These are phyloP conservation scores for Dendroctonus valens DNA, from an alignment of 1,140 invertebrate genomes.

Conservation along the genomic window DNA sequence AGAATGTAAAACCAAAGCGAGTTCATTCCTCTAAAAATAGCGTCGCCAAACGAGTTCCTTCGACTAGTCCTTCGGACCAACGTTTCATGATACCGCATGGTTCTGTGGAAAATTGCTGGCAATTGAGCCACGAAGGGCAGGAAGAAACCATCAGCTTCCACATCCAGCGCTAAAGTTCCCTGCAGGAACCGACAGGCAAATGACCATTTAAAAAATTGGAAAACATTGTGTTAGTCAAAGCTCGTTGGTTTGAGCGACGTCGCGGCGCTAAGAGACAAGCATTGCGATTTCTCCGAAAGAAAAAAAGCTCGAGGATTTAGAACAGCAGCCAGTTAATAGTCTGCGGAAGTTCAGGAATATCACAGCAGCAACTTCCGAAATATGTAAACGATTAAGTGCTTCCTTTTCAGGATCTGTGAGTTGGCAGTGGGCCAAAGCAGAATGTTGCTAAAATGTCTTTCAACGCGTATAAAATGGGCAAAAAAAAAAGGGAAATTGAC, in stretches of 20 bases:
- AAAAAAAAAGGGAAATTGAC: too few species aligned
- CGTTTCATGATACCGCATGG: background rate
- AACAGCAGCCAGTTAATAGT: slow-evolving; percentile 12
- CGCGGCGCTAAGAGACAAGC: background rate
- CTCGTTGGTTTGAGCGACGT: slow-evolving; percentile 3
- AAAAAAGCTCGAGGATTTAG: slow-evolving; percentile 1
- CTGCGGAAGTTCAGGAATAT: slow-evolving; percentile 18
- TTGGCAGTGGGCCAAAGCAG: background rate
- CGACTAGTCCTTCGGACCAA: too few species aligned
- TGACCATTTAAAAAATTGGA: too few species aligned
- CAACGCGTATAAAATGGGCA: too few species aligned
- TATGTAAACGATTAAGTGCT: slow-evolving; percentile 8
- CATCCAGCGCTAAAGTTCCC: too few species aligned
- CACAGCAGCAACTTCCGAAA: slow-evolving; percentile 10
- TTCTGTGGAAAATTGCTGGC: too few species aligned
- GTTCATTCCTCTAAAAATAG: slow-evolving; percentile 38
- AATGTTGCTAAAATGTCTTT: background rate
- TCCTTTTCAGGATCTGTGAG: background rate
- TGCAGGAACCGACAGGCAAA: too few species aligned
- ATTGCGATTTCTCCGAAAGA: background rate
- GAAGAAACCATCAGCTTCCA: too few species aligned
- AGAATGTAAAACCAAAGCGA: slow-evolving; percentile 25
- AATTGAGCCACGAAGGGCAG: too few species aligned
- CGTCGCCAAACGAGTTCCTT: slow-evolving; percentile 10
- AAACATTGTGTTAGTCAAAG: background rate